phyloP scores from a whole-genome alignment of 2,888 invertebrate genomes.

The Resseliella maxima region DNA sequence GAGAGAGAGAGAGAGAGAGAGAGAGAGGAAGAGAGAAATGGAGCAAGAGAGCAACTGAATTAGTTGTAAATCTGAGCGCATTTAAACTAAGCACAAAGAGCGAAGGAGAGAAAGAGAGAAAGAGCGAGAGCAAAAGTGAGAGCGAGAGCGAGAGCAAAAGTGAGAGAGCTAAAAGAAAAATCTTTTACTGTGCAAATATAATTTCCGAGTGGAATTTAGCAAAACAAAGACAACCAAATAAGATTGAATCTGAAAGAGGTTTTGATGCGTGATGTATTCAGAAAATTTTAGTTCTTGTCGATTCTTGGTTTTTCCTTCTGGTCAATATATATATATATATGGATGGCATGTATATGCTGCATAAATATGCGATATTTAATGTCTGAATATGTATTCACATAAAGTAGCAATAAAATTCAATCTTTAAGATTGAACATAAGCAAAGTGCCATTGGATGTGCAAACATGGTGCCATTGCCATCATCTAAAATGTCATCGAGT shows the following conservation, averaged over 20 bases:
- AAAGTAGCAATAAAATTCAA: constrained; percentile 39
- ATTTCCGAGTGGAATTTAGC: neutral
- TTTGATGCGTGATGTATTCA: neutral
- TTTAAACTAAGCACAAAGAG: too few species aligned
- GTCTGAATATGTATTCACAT: constrained; percentile 20
- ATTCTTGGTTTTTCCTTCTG: neutral
- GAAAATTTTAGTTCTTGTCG: neutral
- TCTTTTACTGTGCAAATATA: neutral
- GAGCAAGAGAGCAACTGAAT: neutral
- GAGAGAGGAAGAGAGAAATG: neutral
- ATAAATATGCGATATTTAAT: constrained; percentile 47
- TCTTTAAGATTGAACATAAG: neutral
- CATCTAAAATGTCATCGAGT: neutral
- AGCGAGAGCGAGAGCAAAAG: too few species aligned
- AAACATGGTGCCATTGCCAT: constrained; percentile 27
- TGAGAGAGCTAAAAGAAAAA: neutral
- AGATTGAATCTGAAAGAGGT: neutral
- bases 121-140: too few species aligned
- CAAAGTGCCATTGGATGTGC: neutral
- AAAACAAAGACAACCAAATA: neutral
- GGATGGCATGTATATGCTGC: neutral
- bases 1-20: too few species aligned
- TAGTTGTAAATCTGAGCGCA: constrained; percentile 10
- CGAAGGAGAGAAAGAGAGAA: neutral
- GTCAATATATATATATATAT: neutral